Conservation (phyloP, 2,888 invertebrate genomes). For the Caenorhabditis sp. region DNA sequence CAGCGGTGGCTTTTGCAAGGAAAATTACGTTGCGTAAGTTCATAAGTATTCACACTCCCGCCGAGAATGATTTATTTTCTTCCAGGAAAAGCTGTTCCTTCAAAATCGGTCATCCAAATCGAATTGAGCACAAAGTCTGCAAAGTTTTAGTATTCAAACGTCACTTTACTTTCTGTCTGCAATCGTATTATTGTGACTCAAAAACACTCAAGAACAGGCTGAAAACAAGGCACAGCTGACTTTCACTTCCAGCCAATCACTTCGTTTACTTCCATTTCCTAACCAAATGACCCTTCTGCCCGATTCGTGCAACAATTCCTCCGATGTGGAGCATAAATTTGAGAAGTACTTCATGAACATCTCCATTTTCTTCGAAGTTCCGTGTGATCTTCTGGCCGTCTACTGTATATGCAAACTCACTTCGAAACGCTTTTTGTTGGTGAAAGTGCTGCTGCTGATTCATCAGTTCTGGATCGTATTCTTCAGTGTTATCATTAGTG, state of each 20-base stretch:
- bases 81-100: background rate
- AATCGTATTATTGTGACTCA: too few relatives aligned
- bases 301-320: constrained; percentile 2
- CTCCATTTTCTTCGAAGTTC: background rate
- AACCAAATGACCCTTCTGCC: constrained; percentile 2
- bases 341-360: background rate
- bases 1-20: background rate
- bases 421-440: constrained; percentile 3
- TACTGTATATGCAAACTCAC: constrained; percentile 28
- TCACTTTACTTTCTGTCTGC: too few relatives aligned
- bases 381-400: constrained; percentile 2
- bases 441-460: constrained; percentile 4
- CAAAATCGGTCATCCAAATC: constrained; percentile 1
- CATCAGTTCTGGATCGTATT: constrained; percentile 18
- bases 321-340: background rate
- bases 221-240: too few relatives aligned
- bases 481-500: constrained; percentile 5
- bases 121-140: constrained; percentile 14
- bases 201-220: too few relatives aligned
- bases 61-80: background rate
- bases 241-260: background rate
- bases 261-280: background rate
- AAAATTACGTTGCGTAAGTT: background rate
- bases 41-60: background rate
- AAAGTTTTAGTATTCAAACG: constrained; percentile 1